phyloP scores from a whole-genome alignment of 2,113 vertebrate species.

The Petaurus breviceps region DNA sequence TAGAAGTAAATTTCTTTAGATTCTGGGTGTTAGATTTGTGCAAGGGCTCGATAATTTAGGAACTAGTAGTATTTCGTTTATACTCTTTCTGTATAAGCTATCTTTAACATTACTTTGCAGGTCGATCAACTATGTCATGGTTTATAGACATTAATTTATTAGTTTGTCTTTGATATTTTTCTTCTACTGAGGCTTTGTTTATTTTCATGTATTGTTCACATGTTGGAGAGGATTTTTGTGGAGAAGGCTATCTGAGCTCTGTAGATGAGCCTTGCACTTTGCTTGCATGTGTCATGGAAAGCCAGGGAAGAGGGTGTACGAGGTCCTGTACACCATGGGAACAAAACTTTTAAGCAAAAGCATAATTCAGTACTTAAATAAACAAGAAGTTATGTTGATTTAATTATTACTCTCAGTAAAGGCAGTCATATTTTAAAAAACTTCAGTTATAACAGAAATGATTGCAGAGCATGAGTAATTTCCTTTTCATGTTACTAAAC shows the following conservation, averaged over 20 bases:
- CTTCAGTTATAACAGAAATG: not conserved
- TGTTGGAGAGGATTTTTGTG: not conserved
- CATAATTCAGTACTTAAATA: not conserved
- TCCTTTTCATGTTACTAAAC: not conserved
- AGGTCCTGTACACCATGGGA: not conserved
- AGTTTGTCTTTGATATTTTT: not conserved
- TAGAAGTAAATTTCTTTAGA: not conserved
- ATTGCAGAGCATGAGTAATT: not conserved
- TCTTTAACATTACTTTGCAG: not conserved
- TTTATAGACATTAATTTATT: not conserved
- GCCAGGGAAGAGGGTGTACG: not conserved
- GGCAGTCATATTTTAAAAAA: not conserved
- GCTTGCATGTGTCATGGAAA: not conserved
- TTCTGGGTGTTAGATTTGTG: not conserved
- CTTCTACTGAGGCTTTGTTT: not conserved
- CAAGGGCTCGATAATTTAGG: not conserved
- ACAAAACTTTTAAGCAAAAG: not conserved
- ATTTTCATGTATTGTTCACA: not conserved
- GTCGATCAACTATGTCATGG: not conserved
- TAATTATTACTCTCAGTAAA: not conserved
- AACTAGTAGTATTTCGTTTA: not conserved
- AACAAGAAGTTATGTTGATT: not conserved
- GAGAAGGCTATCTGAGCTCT: not conserved
- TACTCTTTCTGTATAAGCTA: not conserved
- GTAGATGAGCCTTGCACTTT: not conserved